Base-by-base conservation (phyloP, 2,797 vertebrate genomes). In the Cyclura pinguis region DNA sequence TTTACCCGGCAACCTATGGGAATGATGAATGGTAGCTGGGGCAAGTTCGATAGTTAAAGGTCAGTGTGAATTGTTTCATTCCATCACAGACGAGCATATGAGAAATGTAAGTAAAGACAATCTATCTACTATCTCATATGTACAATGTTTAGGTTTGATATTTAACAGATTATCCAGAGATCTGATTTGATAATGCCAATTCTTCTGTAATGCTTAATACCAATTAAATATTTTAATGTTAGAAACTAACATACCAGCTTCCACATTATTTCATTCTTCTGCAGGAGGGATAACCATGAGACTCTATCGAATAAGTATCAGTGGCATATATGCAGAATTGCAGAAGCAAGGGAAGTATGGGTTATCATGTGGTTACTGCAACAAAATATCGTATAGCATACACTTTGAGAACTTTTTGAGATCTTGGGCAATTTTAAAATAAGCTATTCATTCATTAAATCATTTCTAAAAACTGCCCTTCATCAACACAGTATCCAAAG, bases 131-230 rank as follows among this genome's bases (percentile, higher is more conserved):
- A 35, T 74, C 16, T 35, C 4, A 38, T 10, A 74, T 76, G 9
- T 52, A 35, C 9, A n/a, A 1, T 52, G 22, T 7, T 81, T 16
- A 57, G 8, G 32, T 18, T 4, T 81, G 29, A 55, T 38, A 87
- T 22, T 35, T 5, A 83, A 77, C 10, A 35, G 55, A 91, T 91
- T 93, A 87, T 86, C 4, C 38, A 94, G 73, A 87, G 69, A 0
- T 14, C 89, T 80, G 92, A 86, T 29, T 76, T 32, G 38, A 76
- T 9, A 16, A 81, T 81, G 6, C 59, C 18, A 52, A 62, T 20
- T 62, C 20, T 62, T 62, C 20, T 62, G 20, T 62, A 62, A 62
- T 20, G 18, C 4, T 20, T 62, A 62, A 62, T 62, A 20, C 59
- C 59, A 62, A 62, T 62, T 24, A 62, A 62, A 20, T 18, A 62